Base-by-base conservation (phyloP, 2,888 invertebrate genomes). In the Drosophila maculinotata region DNA sequence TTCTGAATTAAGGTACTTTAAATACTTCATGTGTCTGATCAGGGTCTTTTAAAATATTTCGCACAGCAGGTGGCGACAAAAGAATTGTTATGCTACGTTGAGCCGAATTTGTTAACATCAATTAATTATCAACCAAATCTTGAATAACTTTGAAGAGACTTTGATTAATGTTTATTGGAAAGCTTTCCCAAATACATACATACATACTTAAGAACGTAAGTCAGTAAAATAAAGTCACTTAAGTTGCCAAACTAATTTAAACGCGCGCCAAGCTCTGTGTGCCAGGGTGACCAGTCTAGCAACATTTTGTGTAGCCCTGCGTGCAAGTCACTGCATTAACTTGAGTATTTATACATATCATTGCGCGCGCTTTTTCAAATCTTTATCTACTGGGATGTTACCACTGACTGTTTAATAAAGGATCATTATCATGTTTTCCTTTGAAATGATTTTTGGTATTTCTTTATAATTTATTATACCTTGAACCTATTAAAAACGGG, bases 271-370 rank as follows among this genome's bases (percentile, higher is more conserved):
- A 15, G 14, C 31, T 14, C 45, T 25, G 20, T 1, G 0, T 10
- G 6, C 2, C 26, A 60, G 62, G 47, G 68, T 72, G 70, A 72
- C 70, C 72, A 72, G 10, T n/a, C 1, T 14, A 0, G 0, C 0
- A 2, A 7, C 0, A 17, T 14, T 52, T 3, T 20, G 7, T 30
- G 33, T 60, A 71, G 12, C 71, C 45, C 38, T 60, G 47, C 45
- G 35, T 60, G 47, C 1, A 59, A 17, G 8, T 1, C 1, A 9
- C 4, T 12, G n/a, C n/a, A 17, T 1, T 8, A 7, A 1, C 3
- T 14, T n/a, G 25, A 20, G 17, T 28, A 45, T 30, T 33, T 28
- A 1, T 9, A 5, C 3, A 7, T 1, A 1, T 3, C 1, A 23
- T 41, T 7, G 23, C 25, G 62, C 25, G 31, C 2, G 12, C 17